A percentile compares a stretch with the other conserved stretches of the same genome.
These are phyloP conservation scores for Intellagama lesueurii DNA, from an alignment of 2,797 vertebrate species.

Conservation along the genomic window DNA sequence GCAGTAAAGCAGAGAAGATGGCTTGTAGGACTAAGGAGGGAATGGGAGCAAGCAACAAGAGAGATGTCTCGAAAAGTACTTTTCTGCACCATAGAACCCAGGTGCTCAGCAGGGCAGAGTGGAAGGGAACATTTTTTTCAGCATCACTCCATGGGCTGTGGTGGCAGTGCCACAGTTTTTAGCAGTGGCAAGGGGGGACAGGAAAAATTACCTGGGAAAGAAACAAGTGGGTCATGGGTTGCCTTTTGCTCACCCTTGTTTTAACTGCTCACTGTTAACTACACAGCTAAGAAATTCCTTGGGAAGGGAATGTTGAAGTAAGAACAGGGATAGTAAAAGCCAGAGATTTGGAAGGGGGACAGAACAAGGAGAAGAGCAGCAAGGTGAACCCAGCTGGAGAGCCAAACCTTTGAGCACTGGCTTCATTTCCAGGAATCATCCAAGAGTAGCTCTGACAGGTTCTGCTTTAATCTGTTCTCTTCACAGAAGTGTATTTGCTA, in stretches of 20 bases:
- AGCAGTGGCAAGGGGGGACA: too few relatives aligned
- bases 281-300: background rate
- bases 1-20: background rate
- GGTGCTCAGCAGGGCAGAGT: too few relatives aligned
- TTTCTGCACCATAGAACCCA: too few relatives aligned
- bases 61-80: background rate
- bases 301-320: background rate
- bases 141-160: too few relatives aligned
- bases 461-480: background rate
- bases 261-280: background rate
- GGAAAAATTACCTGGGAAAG: too few relatives aligned
- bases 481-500: background rate
- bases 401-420: background rate
- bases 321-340: background rate
- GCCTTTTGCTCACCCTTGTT: background rate
- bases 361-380: background rate
- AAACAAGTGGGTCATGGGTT: too few relatives aligned
- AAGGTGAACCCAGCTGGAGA: too few relatives aligned
- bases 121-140: too few relatives aligned
- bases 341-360: background rate
- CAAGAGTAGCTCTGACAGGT: background rate
- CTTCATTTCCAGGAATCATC: background rate
- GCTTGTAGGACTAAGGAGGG: background rate
- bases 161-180: too few relatives aligned
- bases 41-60: background rate